Evolutionary conservation across 2,113 vertebrate species (phyloP), one percentile per base, ranked within the genome.

Genomic region (Morone chrysops): DNA sequence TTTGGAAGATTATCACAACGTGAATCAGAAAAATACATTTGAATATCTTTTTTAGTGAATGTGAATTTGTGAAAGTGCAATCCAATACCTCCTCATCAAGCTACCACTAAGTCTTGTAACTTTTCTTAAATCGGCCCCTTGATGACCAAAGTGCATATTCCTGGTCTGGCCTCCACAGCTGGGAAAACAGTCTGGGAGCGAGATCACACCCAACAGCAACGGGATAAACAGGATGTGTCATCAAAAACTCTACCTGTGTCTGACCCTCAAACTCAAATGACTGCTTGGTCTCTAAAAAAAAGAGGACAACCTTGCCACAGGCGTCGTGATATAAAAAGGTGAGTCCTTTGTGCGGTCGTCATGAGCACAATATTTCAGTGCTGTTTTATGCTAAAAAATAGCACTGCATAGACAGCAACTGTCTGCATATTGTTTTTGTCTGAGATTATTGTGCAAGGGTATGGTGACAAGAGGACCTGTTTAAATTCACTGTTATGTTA

Each of bases 171-270:
- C 68, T 84, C 77, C 79, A 83, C 89, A 88, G 85, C 89, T 92
- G 89, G 67, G 79, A 88, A 91, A 91, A 89, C 72, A 79, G 85
- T 87, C 70, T 89, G 79, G 50, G 75, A 80, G 83, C 61, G 87
- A 90, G 95, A 95, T 96, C 92, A 94, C 95, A 96, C 95, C 96
- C 96, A 96, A 94, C 74, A 95, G 93, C 91, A 94, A 94, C 48
- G 75, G 63, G 66, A 94, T 95, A 96, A 96, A 96, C 96, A 95
- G 96, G 96, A 96, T 95, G 94, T 83, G 90, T 95, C 95, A 96
- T 95, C 95, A 96, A 96, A 89, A 94, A 92, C 82, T 70, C 70
- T 90, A 92, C 91, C 91, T 89, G 83, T 51, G 75, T 81, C 75
- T 91, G 83, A 85, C 86, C 86, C 89, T 85, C 73, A n/a, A 9